phyloP scores from a whole-genome alignment of 1,140 invertebrate species.

The Battus philenor region DNA sequence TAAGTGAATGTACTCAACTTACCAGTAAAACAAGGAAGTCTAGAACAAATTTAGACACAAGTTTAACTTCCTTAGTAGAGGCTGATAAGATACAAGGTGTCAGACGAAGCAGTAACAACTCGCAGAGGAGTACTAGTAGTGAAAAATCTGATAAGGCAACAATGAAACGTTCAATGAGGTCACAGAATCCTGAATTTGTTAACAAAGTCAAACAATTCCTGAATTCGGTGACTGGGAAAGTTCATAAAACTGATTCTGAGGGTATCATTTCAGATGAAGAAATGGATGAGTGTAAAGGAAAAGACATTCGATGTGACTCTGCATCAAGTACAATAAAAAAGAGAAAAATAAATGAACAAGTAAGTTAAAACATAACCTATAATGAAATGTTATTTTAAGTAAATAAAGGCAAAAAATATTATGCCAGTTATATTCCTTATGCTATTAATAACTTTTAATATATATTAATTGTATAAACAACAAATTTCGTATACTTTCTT shows the following conservation, averaged over 20 bases:
- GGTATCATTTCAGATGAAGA: slow-evolving; percentile 39
- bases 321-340: slow-evolving; percentile 38
- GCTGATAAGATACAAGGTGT: slow-evolving; percentile 40
- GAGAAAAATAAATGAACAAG: slow-evolving; percentile 33
- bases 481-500: too few relatives aligned
- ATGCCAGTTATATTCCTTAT: too few relatives aligned
- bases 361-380: too few relatives aligned
- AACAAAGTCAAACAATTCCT: slow-evolving; percentile 77
- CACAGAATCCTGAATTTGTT: slow-evolving; percentile 78
- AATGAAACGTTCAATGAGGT: slow-evolving; percentile 70
- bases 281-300: slow-evolving; percentile 27
- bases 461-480: too few relatives aligned
- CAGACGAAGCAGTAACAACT: slow-evolving; percentile 56
- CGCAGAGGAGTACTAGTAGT: slow-evolving; percentile 54
- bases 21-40: slow-evolving; percentile 68
- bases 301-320: slow-evolving; percentile 21
- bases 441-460: too few relatives aligned
- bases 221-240: slow-evolving; percentile 61
- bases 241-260: slow-evolving; percentile 36
- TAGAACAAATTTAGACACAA: slow-evolving; percentile 39
- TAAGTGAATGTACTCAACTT: slow-evolving; percentile 69
- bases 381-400: too few relatives aligned
- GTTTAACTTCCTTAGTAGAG: slow-evolving; percentile 39
- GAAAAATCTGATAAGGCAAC: slow-evolving; percentile 52
- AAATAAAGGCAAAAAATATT: too few relatives aligned